Evolutionary conservation across 2,888 invertebrate genomes (phyloP).

Genomic region (Hyles lineata): DNA sequence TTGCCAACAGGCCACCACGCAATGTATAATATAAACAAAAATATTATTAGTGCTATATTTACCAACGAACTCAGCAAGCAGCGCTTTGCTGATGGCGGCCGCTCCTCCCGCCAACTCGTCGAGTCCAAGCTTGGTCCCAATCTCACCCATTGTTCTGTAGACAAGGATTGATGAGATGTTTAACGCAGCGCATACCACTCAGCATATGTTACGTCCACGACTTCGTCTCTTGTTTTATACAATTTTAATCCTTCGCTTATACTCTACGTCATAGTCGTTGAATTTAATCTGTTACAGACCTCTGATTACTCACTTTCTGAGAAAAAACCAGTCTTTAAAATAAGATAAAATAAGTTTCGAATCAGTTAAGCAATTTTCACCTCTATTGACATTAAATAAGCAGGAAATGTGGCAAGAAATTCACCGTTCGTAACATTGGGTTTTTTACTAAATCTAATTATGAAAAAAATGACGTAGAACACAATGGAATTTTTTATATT

Average conservation of each 20-base stretch:
- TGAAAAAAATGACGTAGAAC: conserved; percentile 8
- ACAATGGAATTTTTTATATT: conserved; percentile 5
- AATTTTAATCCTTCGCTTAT: neutral
- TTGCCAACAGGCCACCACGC: no score
- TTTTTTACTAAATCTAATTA: neutral
- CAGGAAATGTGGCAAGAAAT: neutral
- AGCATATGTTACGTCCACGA: neutral
- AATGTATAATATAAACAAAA: neutral
- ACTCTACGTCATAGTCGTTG: conserved; percentile 1
- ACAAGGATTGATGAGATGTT: conserved; percentile 23
- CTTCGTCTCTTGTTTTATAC: neutral
- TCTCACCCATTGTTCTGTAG: conserved; percentile 82
- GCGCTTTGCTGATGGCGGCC: conserved; percentile 90
- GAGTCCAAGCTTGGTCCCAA: conserved; percentile 87
- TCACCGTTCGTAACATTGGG: neutral
- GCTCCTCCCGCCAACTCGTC: conserved; percentile 89
- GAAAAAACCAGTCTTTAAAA: neutral
- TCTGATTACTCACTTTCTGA: conserved; percentile 2
- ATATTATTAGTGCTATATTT: conserved; percentile 39
- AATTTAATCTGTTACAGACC: conserved; percentile 1
- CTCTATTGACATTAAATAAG: conserved; percentile 12
- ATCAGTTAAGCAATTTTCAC: neutral
- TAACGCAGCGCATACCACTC: neutral
- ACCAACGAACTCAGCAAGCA: conserved; percentile 94
- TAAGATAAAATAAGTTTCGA: neutral